Conservation (phyloP, 2,113 vertebrate genomes). For the Holacanthus passer region DNA sequence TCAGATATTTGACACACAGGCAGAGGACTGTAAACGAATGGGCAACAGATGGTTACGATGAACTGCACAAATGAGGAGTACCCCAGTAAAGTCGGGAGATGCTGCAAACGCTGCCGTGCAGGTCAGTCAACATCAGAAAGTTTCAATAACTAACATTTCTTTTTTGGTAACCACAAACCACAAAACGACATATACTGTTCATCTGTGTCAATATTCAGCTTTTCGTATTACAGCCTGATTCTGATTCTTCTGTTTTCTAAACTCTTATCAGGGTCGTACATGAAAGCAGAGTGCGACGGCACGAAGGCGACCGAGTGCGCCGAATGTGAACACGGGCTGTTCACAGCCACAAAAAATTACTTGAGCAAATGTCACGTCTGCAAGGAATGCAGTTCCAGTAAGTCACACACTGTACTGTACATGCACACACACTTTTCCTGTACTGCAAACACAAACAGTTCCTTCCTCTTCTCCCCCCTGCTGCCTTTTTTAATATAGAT, state of each 20-base stretch:
- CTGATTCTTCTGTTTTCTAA: constrained; percentile 1
- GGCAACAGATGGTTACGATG: neutral
- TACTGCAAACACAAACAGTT: constrained; percentile 14
- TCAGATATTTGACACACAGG: constrained; percentile 15
- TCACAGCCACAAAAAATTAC: constrained; percentile 53
- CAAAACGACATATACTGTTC: neutral
- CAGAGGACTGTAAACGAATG: constrained; percentile 19
- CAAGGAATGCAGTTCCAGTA: constrained; percentile 62
- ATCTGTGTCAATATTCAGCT: neutral
- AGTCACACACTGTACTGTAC: constrained; percentile 38
- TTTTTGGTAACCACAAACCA: neutral
- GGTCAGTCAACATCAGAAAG: constrained; percentile 61
- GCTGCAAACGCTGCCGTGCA: constrained; percentile 66
- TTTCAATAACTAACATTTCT: neutral
- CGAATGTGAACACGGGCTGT: neutral
- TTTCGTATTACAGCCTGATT: neutral
- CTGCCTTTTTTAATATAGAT: neutral
- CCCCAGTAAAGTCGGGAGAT: rapidly evolving
- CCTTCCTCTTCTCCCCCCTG: neutral
- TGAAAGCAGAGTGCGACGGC: constrained; percentile 8
- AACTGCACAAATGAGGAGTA: neutral
- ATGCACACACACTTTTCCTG: neutral
- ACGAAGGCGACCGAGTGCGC: constrained; percentile 4
- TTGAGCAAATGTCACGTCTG: neutral
- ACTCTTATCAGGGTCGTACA: constrained; percentile 63